Conservation (phyloP, 2,888 invertebrate species). For the Ectemnius lituratus region DNA sequence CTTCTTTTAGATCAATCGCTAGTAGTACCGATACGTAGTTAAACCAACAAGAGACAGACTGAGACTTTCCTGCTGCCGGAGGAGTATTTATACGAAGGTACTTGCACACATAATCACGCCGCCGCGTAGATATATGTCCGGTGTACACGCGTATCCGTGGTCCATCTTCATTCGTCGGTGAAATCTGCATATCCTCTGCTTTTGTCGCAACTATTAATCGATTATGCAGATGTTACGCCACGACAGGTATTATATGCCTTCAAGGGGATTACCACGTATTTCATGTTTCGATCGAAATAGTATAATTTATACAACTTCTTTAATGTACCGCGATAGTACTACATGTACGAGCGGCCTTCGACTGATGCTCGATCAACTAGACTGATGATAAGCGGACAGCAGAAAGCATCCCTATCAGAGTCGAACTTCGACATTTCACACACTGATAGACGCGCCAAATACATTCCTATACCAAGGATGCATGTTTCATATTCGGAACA, state of each 20-base stretch:
- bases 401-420: slow-evolving; percentile 26
- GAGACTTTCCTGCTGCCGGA: slow-evolving; percentile 64
- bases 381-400: slow-evolving; percentile 24
- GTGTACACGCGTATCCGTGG: slow-evolving; percentile 29
- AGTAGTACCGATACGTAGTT: slow-evolving; percentile 25
- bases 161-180: slow-evolving; percentile 26
- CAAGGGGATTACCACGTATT: slow-evolving; percentile 11
- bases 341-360: no score
- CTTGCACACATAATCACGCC: slow-evolving; percentile 41
- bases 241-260: background rate
- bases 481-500: background rate
- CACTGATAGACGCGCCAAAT: slow-evolving; percentile 10
- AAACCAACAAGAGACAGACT: slow-evolving; percentile 59
- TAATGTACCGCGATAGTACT: no score
- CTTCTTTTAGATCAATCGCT: slow-evolving; percentile 10
- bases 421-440: slow-evolving; percentile 46
- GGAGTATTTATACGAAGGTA: slow-evolving; percentile 69
- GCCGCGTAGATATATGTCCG: slow-evolving; percentile 20
- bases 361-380: slow-evolving; percentile 17
- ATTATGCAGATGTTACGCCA: slow-evolving; percentile 25
- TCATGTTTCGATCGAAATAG: background rate
- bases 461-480: background rate
- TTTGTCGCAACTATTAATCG: slow-evolving; percentile 15
- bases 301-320: no score
- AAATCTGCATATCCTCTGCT: slow-evolving; percentile 21